Percentiles rank a stretch among this genome's conserved stretches.
Evolutionary conservation across 2,797 vertebrate species (phyloP).

Genomic region (Caiman crocodilus): DNA sequence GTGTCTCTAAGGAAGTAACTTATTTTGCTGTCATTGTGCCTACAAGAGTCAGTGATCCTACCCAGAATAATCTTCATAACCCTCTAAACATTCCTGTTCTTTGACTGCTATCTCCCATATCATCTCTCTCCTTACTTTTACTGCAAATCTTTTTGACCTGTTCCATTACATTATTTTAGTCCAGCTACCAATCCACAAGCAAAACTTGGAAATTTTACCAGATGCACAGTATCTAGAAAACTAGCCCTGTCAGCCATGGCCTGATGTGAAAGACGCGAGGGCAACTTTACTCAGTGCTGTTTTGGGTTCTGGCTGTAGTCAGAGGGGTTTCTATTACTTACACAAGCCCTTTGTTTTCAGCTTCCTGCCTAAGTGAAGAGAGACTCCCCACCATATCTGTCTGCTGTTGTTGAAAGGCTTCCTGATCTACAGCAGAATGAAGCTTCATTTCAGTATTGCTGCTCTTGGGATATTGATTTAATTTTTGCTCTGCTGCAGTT

Average conservation of each 20-base stretch:
- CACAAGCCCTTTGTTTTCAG: neutral
- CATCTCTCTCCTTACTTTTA: accelerated
- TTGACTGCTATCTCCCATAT: neutral
- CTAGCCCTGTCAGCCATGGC: neutral
- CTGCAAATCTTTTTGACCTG: neutral
- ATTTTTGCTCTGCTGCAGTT: neutral
- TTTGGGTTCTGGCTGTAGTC: neutral
- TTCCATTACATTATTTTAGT: no score
- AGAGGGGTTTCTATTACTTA: neutral
- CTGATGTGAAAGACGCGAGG: neutral
- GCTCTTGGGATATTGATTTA: neutral
- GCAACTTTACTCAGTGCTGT: neutral
- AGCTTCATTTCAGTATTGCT: no score
- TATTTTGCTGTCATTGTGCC: neutral
- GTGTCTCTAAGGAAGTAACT: neutral
- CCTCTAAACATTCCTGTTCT: neutral
- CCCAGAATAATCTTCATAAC: neutral
- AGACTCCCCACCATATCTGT: neutral
- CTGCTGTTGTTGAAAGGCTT: neutral
- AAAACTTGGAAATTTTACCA: neutral
- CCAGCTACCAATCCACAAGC: neutral
- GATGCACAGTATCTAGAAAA: neutral
- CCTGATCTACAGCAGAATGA: no score
- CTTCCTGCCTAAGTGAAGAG: neutral
- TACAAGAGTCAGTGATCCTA: neutral